Percentiles rank a stretch among this genome's conserved stretches.
Evolutionary conservation across 35 echinoderm and acorn worm genomes (phyloP).

Genomic region (Patiria miniata): DNA sequence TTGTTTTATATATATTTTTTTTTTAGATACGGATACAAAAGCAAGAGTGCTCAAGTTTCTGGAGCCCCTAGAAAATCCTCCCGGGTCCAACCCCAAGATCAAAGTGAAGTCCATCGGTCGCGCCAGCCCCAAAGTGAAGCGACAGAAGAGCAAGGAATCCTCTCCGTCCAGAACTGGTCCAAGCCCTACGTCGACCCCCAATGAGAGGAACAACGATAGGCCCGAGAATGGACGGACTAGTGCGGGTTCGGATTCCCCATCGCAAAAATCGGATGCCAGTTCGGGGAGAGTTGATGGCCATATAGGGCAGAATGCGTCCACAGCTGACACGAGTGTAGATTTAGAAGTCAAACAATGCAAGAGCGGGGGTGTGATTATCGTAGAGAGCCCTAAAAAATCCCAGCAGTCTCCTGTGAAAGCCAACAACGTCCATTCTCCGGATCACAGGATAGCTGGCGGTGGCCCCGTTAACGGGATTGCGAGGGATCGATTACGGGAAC

Average conservation of each 20-base stretch:
- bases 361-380: not conserved
- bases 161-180: not conserved
- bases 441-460: not conserved
- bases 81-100: conserved; percentile 29
- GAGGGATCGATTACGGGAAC: conserved; percentile 3
- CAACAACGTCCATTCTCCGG: not conserved
- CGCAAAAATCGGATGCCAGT: not conserved
- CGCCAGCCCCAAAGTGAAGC: conserved; percentile 25
- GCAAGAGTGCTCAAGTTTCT: conserved; percentile 50
- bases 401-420: not conserved
- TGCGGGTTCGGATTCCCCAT: not conserved
- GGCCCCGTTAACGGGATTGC: conserved; percentile 10
- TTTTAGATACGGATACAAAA: conserved; percentile 48
- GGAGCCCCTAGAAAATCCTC: conserved; percentile 54
- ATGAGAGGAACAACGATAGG: not conserved
- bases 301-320: not conserved
- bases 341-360: conserved; percentile 5
- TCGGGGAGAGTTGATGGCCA: not conserved
- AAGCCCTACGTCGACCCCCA: not conserved
- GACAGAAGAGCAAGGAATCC: not conserved
- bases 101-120: not conserved
- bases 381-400: not conserved
- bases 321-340: not conserved
- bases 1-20: not conserved
- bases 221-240: not conserved